Evolutionary conservation across 35 echinoderm and acorn worm genomes (phyloP), one percentile per base, ranked within the genome.

Genomic region (Anneissia japonica): DNA sequence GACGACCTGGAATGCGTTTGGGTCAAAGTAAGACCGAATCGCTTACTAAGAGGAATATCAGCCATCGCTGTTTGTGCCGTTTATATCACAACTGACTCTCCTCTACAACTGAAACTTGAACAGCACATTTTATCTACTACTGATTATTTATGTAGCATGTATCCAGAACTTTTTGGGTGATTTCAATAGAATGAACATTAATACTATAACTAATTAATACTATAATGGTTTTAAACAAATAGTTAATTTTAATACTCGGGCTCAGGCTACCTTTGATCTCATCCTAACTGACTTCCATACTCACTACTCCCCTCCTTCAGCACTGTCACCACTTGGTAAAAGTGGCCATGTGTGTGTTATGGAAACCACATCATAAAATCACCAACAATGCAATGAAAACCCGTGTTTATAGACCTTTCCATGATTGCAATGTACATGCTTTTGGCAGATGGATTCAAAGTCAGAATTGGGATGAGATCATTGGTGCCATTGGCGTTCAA

Each of bases 401-500:
- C 40, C 14, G 40, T 43, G 40, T 43, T 43, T 43, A 43, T 43
- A 14, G 40, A 43, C 40, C 40, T 43, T 43, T 43, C 14, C 40
- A 6, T 43, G 40, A 43, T 43, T 4, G 40, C 40, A 43, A 43
- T 43, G 40, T 43, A 4, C 14, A 14, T 14, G 14, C 14, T 43
- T 43, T 92, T 73, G 90, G 90, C 14, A 74, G 72, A 34, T 92
- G 90, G 90, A 92, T 92, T 46, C 35, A 37, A 39, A 41, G 23
- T 23, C 86, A 84, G 55, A 75, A 92, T 32, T 92, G 90, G 90
- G 30, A 30, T 74, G 74, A 75, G n/a, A n/a, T n/a, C n/a, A n/a
- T n/a, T n/a, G n/a, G n/a, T n/a, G n/a, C n/a, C n/a, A n/a, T n/a
- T n/a, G n/a, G n/a, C n/a, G n/a, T n/a, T n/a, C n/a, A n/a, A n/a